Percentiles rank a stretch among this genome's conserved stretches.
These are phyloP conservation scores for Melipona beecheii DNA, from an alignment of 2,888 invertebrate species.

Conservation along the genomic window DNA sequence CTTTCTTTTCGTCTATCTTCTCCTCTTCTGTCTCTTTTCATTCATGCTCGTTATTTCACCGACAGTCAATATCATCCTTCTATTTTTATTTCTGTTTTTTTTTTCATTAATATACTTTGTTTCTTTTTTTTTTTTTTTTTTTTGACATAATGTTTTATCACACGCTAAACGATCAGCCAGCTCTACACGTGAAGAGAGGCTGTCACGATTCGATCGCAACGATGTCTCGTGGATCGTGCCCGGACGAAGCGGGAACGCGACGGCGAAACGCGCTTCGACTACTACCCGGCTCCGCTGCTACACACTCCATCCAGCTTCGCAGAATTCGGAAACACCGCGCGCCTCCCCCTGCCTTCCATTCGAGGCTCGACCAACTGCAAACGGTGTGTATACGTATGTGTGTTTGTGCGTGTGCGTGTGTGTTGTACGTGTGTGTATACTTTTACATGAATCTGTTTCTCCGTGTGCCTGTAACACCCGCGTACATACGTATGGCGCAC, in stretches of 20 bases:
- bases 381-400: not conserved
- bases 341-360: conserved; percentile 45
- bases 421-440: not conserved
- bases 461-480: not conserved
- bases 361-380: conserved; percentile 32
- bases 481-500: not conserved
- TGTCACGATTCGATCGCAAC: conserved; percentile 49
- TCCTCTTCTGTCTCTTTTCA: not conserved
- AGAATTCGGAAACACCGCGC: conserved; percentile 50
- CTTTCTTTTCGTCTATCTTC: conserved; percentile 15
- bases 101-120: conserved; percentile 39
- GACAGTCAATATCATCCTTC: conserved; percentile 38
- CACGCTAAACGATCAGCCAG: conserved; percentile 60
- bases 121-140: not conserved
- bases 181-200: not conserved
- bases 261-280: not conserved
- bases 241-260: not conserved
- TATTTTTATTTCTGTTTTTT: conserved; percentile 30
- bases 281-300: too few relatives aligned
- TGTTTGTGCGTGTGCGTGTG: not conserved
- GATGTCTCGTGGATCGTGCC: conserved; percentile 41
- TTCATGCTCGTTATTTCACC: conserved; percentile 48
- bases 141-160: conserved; percentile 68
- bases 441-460: not conserved
- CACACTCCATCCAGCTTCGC: not conserved